Conservation (phyloP, 2,113 vertebrate species). For the Arothron firmamentum region DNA sequence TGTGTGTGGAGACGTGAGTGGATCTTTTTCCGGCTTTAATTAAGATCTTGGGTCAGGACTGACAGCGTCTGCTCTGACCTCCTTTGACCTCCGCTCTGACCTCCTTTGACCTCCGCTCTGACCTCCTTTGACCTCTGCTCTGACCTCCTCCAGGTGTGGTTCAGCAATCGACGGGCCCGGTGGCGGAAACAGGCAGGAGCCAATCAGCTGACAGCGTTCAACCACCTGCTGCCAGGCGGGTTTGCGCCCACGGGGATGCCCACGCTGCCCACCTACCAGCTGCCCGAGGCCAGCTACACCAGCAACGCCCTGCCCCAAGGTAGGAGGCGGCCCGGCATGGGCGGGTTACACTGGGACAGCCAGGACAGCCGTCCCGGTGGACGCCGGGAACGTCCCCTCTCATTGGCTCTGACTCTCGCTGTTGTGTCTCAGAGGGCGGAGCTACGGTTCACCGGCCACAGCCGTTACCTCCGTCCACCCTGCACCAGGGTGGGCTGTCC, state of each 20-base stretch:
- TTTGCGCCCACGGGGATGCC: slow-evolving; percentile 91
- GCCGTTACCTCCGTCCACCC: slow-evolving; percentile 90
- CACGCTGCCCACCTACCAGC: slow-evolving; percentile 88
- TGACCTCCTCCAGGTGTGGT: slow-evolving; percentile 99
- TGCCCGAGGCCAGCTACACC: slow-evolving; percentile 88
- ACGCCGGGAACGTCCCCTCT: too few species aligned
- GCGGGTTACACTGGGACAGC: not conserved
- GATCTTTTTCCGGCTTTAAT: too few species aligned
- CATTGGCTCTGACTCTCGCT: not conserved
- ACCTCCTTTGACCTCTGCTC: too few species aligned
- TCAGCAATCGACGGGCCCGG: slow-evolving; percentile 92
- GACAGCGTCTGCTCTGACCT: too few species aligned
- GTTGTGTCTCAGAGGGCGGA: slow-evolving; percentile 72
- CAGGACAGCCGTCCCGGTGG: too few species aligned
- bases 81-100: too few species aligned
- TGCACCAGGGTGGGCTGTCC: slow-evolving; percentile 88
- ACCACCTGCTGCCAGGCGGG: slow-evolving; percentile 91
- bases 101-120: too few species aligned
- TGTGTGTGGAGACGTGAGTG: too few species aligned
- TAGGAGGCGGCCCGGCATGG: slow-evolving; percentile 41
- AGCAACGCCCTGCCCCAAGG: slow-evolving; percentile 85
- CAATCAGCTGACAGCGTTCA: slow-evolving; percentile 93
- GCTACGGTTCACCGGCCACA: slow-evolving; percentile 92
- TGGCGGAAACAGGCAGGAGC: slow-evolving; percentile 98
- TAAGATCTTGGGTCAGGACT: too few species aligned